phyloP scores from a whole-genome alignment of 2,113 vertebrate species.

The Lathamus discolor region DNA sequence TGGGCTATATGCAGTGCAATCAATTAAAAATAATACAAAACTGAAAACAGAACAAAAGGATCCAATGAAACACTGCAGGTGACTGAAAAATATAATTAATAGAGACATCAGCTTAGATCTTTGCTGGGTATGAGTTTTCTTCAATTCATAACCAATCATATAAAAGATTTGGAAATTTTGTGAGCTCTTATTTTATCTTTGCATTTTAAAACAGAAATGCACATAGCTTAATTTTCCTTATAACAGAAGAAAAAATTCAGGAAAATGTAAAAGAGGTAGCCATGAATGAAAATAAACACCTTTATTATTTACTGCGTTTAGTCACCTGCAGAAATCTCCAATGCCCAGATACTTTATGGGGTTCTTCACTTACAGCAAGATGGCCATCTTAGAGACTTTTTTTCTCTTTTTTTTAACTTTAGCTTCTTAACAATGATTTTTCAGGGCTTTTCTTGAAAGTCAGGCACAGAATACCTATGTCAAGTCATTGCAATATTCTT shows the following conservation, averaged over 20 bases:
- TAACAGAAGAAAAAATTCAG: conserved; percentile 5
- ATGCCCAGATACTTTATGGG: not conserved
- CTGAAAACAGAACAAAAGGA: not conserved
- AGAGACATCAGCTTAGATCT: not conserved
- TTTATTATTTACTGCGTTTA: not conserved
- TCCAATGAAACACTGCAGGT: conserved; percentile 21
- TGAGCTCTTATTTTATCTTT: conserved; percentile 1
- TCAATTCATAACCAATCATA: not conserved
- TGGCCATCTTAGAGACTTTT: not conserved
- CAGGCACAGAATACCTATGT: not conserved
- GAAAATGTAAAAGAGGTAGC: not conserved
- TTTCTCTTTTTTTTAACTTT: not conserved
- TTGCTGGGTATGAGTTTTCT: not conserved
- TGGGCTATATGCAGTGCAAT: not conserved
- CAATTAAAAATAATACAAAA: not conserved
- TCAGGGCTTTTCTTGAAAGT: not conserved
- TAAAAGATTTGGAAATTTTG: not conserved
- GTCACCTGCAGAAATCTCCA: not conserved
- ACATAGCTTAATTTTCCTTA: not conserved
- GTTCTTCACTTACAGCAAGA: not conserved
- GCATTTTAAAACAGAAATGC: not conserved
- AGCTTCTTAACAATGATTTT: not conserved
- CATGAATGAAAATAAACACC: not conserved
- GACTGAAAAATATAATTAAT: conserved; percentile 10
- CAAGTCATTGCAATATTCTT: not conserved